Conservation (phyloP, 1,140 invertebrate genomes). For the Brachionus angularis region DNA sequence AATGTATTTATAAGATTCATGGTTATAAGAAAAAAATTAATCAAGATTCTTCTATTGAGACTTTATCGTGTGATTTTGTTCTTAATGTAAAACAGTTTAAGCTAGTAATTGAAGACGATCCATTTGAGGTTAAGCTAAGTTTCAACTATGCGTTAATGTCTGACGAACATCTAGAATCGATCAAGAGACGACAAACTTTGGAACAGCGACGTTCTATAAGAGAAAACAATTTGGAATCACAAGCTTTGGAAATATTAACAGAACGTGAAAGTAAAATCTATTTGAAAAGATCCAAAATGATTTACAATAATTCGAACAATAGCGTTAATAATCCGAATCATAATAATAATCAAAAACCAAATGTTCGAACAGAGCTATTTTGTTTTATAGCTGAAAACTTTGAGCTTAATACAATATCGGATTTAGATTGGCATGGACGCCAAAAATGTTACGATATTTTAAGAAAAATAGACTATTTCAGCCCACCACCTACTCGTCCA, state of each 20-base stretch:
- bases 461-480: slow-evolving; percentile 12
- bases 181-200: slow-evolving; percentile 22
- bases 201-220: slow-evolving; percentile 20
- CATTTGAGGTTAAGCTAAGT: slow-evolving; percentile 22
- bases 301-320: too few species aligned
- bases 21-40: background rate
- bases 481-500: background rate
- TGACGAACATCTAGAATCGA: slow-evolving; percentile 20
- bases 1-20: slow-evolving; percentile 22
- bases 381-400: background rate
- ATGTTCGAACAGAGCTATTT: slow-evolving; percentile 25
- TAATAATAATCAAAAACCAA: too few species aligned
- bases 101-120: slow-evolving; percentile 41
- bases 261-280: slow-evolving; percentile 38
- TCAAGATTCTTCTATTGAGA: background rate
- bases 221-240: slow-evolving; percentile 34
- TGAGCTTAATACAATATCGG: slow-evolving; percentile 2
- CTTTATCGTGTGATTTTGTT: slow-evolving; percentile 2
- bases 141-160: slow-evolving; percentile 22
- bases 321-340: too few species aligned
- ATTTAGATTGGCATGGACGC: slow-evolving; percentile 14
- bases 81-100: slow-evolving; percentile 23
- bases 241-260: slow-evolving; percentile 9
- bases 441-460: slow-evolving; percentile 22
- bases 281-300: slow-evolving; percentile 14